A percentile compares a stretch with the other conserved stretches of the same genome.
Evolutionary conservation across 2,797 vertebrate genomes (phyloP).

Genomic region (Gymnothorax reevesii): DNA sequence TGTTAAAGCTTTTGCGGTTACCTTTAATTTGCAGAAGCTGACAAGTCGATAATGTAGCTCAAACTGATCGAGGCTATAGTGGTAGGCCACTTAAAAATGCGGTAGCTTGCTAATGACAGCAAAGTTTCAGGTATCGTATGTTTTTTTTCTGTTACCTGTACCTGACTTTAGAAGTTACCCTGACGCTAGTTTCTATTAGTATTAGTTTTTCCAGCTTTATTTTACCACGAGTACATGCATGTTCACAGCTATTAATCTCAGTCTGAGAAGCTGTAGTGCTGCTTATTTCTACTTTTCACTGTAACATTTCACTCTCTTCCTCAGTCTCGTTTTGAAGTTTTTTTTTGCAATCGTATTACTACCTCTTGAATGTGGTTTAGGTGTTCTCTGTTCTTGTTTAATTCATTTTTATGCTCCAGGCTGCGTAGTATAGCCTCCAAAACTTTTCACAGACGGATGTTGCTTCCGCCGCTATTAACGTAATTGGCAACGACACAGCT

Average conservation of each 20-base stretch:
- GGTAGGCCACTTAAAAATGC: constrained; percentile 43
- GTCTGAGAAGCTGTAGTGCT: background rate
- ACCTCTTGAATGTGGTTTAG: constrained; percentile 57
- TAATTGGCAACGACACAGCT: too few species aligned
- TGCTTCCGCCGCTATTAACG: background rate
- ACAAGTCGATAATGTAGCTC: constrained; percentile 44
- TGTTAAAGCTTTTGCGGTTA: background rate
- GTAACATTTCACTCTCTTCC: background rate
- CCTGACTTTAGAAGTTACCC: background rate
- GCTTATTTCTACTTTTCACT: background rate
- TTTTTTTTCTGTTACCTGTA: background rate
- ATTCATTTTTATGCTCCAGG: background rate
- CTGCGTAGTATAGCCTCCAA: background rate
- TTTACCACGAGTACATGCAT: background rate
- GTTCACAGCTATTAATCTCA: background rate
- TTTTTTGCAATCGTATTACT: constrained; percentile 50
- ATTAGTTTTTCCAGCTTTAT: background rate
- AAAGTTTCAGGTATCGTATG: constrained; percentile 58
- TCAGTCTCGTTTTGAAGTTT: background rate
- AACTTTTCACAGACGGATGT: background rate
- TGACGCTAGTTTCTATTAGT: background rate
- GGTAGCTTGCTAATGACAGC: constrained; percentile 56
- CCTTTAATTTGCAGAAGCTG: background rate
- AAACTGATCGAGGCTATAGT: constrained; percentile 58
- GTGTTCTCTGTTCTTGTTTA: background rate